phyloP scores from a whole-genome alignment of 1,140 invertebrate species.

The Triops cancriformis region DNA sequence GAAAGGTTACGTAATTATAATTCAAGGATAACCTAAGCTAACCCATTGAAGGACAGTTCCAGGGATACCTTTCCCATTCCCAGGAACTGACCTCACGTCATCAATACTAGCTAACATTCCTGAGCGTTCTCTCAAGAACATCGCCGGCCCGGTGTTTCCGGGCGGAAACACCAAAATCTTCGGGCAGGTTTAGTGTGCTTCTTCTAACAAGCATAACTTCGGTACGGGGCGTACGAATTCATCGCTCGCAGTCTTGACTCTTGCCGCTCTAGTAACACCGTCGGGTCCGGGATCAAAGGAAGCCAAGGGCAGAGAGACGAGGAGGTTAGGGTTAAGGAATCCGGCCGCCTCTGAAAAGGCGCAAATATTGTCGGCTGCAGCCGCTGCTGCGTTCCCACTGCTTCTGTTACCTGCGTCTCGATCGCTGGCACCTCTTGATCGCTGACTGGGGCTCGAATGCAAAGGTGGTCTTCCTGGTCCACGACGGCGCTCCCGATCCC shows the following conservation, averaged over 20 bases:
- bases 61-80: too few relatives aligned
- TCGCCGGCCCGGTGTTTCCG: background rate
- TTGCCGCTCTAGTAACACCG: too few relatives aligned
- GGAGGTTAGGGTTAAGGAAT: constrained; percentile 65
- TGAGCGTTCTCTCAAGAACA: too few relatives aligned
- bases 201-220: too few relatives aligned
- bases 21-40: too few relatives aligned
- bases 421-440: constrained; percentile 26
- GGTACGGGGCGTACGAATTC: too few relatives aligned
- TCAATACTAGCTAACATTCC: too few relatives aligned
- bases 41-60: too few relatives aligned
- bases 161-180: background rate
- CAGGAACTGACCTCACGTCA: too few relatives aligned
- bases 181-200: background rate
- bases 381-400: constrained; percentile 19
- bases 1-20: too few relatives aligned
- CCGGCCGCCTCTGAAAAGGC: constrained; percentile 34
- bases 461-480: constrained; percentile 33
- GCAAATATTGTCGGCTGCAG: constrained; percentile 21
- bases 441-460: constrained; percentile 33
- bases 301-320: constrained; percentile 60
- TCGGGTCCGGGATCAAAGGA: constrained; percentile 30
- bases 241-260: too few relatives aligned
- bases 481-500: constrained; percentile 1
- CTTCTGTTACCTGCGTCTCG: constrained; percentile 18